These are phyloP conservation scores for Scleropages formosus DNA, from an alignment of 2,797 vertebrate genomes.

Conservation along the genomic window DNA sequence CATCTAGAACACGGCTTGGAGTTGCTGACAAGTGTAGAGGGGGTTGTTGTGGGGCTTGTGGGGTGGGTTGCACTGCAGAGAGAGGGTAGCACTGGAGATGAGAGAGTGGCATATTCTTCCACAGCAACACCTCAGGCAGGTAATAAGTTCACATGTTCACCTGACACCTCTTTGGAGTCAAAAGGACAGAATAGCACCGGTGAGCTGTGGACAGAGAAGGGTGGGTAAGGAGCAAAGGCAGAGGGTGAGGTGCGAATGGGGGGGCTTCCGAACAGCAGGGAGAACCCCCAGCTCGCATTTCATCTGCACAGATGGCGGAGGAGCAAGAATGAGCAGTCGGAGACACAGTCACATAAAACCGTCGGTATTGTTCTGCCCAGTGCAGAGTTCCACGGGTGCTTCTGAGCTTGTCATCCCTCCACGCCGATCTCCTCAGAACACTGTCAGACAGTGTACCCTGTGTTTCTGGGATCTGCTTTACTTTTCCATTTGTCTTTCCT, in stretches of 20 bases:
- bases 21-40: constrained; percentile 64
- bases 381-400: not conserved
- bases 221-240: constrained; percentile 32
- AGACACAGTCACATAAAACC: constrained; percentile 30
- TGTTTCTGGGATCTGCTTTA: constrained; percentile 37
- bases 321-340: not conserved
- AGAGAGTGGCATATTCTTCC: constrained; percentile 53
- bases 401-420: not conserved
- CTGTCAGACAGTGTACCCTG: constrained; percentile 66
- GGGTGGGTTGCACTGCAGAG: constrained; percentile 56
- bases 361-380: constrained; percentile 15
- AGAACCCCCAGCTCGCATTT: constrained; percentile 32
- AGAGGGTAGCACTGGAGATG: constrained; percentile 43
- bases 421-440: constrained; percentile 22
- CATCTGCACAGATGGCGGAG: constrained; percentile 30
- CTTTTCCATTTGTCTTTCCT: not conserved
- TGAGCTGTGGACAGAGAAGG: constrained; percentile 41
- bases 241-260: constrained; percentile 41
- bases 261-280: constrained; percentile 50
- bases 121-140: constrained; percentile 64
- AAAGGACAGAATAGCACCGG: constrained; percentile 41
- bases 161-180: constrained; percentile 25
- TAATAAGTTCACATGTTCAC: constrained; percentile 19
- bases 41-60: not conserved
- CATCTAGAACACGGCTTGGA: constrained; percentile 35